Percentiles rank a stretch among this genome's conserved stretches.
Conservation (phyloP, 2,113 vertebrate genomes). For the Protomyctophum bolini region DNA sequence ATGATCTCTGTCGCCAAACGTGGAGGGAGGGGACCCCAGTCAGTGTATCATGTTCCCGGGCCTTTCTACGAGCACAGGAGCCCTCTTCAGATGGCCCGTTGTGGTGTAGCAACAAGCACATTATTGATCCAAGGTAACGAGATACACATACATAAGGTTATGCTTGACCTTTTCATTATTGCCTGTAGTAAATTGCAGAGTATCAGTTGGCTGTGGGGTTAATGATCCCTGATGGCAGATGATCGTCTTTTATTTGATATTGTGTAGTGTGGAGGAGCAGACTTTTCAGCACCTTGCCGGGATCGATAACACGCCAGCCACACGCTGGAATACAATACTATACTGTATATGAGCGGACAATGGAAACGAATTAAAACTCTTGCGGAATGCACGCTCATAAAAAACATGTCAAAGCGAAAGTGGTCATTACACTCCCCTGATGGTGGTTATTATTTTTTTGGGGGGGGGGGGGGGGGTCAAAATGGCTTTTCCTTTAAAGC, state of each 20-base stretch:
- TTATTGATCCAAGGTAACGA: conserved; percentile 32
- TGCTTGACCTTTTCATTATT: conserved; percentile 12
- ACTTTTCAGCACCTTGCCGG: conserved; percentile 2
- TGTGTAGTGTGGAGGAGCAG: not conserved
- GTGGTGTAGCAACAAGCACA: conserved; percentile 11
- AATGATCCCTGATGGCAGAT: conserved; percentile 19
- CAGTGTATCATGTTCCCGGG: conserved; percentile 39
- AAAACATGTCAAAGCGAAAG: conserved; percentile 5
- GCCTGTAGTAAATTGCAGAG: conserved; percentile 33
- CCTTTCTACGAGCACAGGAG: conserved; percentile 1
- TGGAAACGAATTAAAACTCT: not conserved
- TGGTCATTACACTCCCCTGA: conserved; percentile 9
- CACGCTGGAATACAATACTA: conserved; percentile 4
- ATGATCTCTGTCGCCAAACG: conserved; percentile 46
- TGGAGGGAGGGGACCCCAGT: conserved; percentile 29
- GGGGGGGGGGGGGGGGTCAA: conserved; percentile 6
- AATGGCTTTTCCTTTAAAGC: conserved; percentile 24
- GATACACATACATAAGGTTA: conserved; percentile 25
- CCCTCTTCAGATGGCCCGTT: not conserved
- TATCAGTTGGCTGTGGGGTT: conserved; percentile 27
- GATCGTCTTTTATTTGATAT: conserved; percentile 3
- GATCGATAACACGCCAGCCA: conserved; percentile 23
- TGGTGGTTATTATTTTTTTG: conserved; percentile 12
- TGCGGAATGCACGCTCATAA: conserved; percentile 7
- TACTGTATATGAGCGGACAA: not conserved